Base-by-base conservation (phyloP, 2,797 vertebrate genomes). In the Lagocephalus sceleratus region DNA sequence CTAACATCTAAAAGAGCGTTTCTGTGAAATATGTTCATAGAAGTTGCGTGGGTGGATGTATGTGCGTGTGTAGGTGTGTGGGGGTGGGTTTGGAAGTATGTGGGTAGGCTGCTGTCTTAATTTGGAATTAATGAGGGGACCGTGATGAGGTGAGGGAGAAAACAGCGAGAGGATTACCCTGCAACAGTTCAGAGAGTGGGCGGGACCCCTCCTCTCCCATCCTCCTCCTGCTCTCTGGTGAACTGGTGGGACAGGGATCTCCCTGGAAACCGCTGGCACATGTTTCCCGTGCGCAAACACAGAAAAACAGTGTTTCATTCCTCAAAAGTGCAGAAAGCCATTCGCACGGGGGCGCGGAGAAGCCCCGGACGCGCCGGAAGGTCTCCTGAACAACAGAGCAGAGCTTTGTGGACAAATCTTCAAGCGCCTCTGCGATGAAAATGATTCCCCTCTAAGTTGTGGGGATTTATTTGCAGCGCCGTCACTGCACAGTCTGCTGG, bases 71-170 rank as follows among this genome's bases (percentile, higher is more conserved):
- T 78, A 80, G 75, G 76, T 78, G 83, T 74, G 82, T 85, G 73
- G 79, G 70, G 72, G 75, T 73, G 40, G 78, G 75, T 82, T 65
- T 84, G 69, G 66, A 78, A 69, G 79, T 68, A 76, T 76, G 82
- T 73, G 79, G 80, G 82, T 50, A 71, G 72, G 76, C 68, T 81
- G 73, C 81, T 81, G 72, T 74, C 84, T 89, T 90, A 89, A 89
- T 88, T 85, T 68, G 71, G 79, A 90, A 86, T 89, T 90, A 91
- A 90, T 90, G 85, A 88, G 76, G 67, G 76, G 56, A 70, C 68
- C 54, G 58, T 73, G 60, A 58, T 60, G 19, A 47, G 21, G 51
- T 20, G 48, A 39, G 38, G 47, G 17, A 29, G 29, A 4, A 47
- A 11, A 29, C 14, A 43, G 11, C 54, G 50, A 42, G 51, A 65